Conservation (phyloP, 2,113 vertebrate species). For the Acanthisitta chloris region DNA sequence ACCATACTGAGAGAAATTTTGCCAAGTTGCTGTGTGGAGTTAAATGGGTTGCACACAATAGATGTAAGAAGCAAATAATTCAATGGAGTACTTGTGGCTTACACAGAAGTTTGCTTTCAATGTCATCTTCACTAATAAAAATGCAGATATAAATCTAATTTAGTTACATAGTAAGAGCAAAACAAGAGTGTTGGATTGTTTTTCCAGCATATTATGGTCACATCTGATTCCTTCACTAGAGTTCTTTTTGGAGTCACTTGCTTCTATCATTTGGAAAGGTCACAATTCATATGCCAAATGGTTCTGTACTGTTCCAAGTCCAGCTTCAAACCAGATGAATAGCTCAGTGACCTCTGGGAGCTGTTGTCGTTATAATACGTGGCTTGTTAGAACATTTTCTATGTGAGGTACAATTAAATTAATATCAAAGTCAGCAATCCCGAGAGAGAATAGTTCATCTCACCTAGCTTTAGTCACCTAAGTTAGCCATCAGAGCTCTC, state of each 20-base stretch:
- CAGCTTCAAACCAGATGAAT: background rate
- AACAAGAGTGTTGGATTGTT: background rate
- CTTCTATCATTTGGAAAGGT: conserved; percentile 7
- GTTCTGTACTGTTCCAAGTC: background rate
- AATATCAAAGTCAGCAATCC: background rate
- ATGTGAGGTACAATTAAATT: background rate
- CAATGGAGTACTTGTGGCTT: background rate
- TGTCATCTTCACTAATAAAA: conserved; percentile 27
- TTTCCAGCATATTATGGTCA: background rate
- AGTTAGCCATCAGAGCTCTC: background rate
- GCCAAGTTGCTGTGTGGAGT: background rate
- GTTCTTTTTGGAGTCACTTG: background rate
- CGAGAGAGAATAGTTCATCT: background rate
- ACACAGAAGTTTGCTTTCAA: background rate
- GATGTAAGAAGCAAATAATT: background rate
- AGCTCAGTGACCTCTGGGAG: background rate
- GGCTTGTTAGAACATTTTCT: background rate
- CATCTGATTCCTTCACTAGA: background rate
- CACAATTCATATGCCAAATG: background rate
- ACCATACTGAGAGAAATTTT: background rate
- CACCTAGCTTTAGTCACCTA: background rate
- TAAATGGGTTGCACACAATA: background rate
- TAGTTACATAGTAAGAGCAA: background rate
- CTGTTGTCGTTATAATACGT: background rate
- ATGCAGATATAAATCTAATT: conserved; percentile 33